Evolutionary conservation across 2,888 invertebrate genomes (phyloP).

Genomic region (Brachypalpus laphriformis): DNA sequence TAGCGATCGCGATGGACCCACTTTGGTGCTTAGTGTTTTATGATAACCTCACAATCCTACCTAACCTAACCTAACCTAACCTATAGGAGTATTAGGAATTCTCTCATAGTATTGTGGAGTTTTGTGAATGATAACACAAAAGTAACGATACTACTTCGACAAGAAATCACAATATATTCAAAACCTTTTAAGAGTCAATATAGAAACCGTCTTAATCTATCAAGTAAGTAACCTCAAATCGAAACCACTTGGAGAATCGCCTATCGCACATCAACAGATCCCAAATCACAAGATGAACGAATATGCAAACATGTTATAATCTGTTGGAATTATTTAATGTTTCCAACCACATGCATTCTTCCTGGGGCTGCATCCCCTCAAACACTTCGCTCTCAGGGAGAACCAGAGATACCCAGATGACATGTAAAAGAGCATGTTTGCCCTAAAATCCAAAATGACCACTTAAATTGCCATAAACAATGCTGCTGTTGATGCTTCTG

Average conservation of each 20-base stretch:
- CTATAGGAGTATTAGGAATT: too few species aligned
- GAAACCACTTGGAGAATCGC: neutral
- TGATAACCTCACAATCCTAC: too few species aligned
- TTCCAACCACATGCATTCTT: conserved; percentile 43
- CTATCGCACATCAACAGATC: neutral
- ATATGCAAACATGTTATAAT: conserved; percentile 56
- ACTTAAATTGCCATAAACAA: conserved; percentile 72
- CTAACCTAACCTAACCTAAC: too few species aligned
- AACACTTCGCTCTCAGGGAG: neutral
- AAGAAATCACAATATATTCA: too few species aligned
- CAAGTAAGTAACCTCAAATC: neutral
- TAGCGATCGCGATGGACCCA: too few species aligned
- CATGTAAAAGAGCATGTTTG: conserved; percentile 62
- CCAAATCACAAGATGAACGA: conserved; percentile 21
- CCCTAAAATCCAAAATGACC: conserved; percentile 67
- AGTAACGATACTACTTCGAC: too few species aligned
- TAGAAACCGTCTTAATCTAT: too few species aligned
- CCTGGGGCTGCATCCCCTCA: neutral
- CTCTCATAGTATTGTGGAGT: too few species aligned
- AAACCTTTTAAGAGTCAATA: too few species aligned
- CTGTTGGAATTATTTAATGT: conserved; percentile 56
- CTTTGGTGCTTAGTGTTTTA: too few species aligned
- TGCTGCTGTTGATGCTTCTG: conserved; percentile 43
- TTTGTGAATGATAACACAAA: too few species aligned
- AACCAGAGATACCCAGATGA: conserved; percentile 44